Evolutionary conservation across 2,888 invertebrate genomes (phyloP), one percentile per base, ranked within the genome.

Genomic region (Lepidochitona cinerea): DNA sequence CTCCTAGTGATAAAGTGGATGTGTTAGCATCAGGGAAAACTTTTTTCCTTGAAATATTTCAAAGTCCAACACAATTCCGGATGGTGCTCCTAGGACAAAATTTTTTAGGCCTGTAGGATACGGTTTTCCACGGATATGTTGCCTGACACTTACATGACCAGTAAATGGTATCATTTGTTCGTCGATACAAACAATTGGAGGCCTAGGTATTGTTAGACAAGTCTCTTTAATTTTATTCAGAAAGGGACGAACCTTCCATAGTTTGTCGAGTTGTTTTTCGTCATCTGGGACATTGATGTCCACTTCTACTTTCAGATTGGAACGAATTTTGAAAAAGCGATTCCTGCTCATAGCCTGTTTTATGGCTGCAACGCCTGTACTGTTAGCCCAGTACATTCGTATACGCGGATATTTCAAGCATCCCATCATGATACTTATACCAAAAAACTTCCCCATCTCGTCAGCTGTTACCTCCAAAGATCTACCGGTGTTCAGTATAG

Each of bases 161-260:
- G 68, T 68, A 32, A 68, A 68, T 1, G 37, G 68, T n/a, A 68
- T 37, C 68, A 68, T 68, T 32, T 68, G 68, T 68, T 68, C 49
- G 33, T 66, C 5, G 35, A 66, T 37, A 33, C 67, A 54, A 1
- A 54, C 12, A 1, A 29, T 54, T 54, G 29, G 26, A 65, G 29
- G 18, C 65, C 29, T 65, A 9, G 26, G 1, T 9, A 65, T n/a
- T 65, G 37, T 32, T 32, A 33, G 29, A 35, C 65, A 65, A 35
- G 18, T 29, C 33, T 65, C 0, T 33, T 32, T 18, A n/a, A 41
- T 41, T 41, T 41, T 41, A 41, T 41, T 18, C 41, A 41, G 41
- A 41, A 41, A 41, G 9, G 41, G 41, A 41, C 41, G 41, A 41
- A 41, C 41, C 18, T 41, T 41, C 41, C 41, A 41, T 41, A 41